phyloP scores from a whole-genome alignment of 2,113 vertebrate species.

The Uria lomvia region DNA sequence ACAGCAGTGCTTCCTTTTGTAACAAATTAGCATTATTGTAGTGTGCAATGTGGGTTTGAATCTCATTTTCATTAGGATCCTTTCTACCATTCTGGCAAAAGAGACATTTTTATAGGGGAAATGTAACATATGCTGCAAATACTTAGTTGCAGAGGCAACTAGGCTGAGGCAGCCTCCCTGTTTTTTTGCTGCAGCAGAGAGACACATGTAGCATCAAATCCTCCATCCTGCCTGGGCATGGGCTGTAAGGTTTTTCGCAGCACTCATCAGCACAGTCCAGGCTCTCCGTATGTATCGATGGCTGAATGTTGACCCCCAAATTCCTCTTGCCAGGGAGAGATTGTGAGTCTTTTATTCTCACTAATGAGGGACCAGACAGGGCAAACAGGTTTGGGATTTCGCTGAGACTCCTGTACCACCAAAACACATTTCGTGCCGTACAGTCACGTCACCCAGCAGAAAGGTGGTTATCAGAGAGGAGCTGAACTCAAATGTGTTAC shows the following conservation, averaged over 20 bases:
- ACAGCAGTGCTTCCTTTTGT: background rate
- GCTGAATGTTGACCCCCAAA: background rate
- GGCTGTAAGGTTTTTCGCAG: background rate
- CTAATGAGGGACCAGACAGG: background rate
- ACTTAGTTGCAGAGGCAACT: background rate
- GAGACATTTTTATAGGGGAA: background rate
- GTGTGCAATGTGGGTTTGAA: background rate
- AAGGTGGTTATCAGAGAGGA: background rate
- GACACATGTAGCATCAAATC: background rate
- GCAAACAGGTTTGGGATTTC: background rate
- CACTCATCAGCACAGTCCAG: background rate
- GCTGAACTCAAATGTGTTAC: background rate
- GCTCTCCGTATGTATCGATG: fast-evolving
- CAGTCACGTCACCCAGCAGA: background rate
- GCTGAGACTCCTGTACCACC: background rate
- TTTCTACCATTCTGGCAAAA: background rate
- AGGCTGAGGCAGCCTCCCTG: background rate
- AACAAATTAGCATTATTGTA: background rate
- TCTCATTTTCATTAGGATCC: background rate
- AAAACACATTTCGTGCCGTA: background rate
- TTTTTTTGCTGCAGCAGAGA: background rate
- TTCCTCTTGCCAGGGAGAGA: background rate
- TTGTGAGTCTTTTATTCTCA: background rate
- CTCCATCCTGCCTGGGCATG: background rate
- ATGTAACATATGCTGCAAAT: background rate